phyloP scores from a whole-genome alignment of 2,888 invertebrate species.

The Steinernema carpocapsae region DNA sequence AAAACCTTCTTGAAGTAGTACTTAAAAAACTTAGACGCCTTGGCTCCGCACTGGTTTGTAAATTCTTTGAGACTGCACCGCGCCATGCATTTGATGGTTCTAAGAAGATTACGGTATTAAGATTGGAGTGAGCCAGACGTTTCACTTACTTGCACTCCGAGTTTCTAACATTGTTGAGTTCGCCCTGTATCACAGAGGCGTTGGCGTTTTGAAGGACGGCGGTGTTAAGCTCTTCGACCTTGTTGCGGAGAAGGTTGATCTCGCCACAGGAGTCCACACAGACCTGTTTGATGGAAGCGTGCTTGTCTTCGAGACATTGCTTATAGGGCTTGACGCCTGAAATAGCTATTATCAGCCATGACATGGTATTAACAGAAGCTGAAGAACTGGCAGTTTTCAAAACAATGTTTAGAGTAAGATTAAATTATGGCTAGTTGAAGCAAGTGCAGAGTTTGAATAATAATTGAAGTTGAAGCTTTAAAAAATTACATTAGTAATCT shows the following conservation, averaged over 20 bases:
- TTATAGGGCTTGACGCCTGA: slow-evolving; percentile 9
- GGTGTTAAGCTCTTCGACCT: background rate
- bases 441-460: background rate
- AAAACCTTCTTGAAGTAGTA: background rate
- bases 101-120: background rate
- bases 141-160: slow-evolving; percentile 21
- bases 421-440: background rate
- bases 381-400: too few relatives aligned
- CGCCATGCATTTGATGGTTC: slow-evolving; percentile 27
- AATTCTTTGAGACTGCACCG: slow-evolving; percentile 14
- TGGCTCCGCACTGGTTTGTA: background rate
- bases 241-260: slow-evolving; percentile 7
- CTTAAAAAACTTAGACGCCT: background rate
- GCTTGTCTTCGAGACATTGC: slow-evolving; percentile 11
- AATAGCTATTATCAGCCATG: background rate
- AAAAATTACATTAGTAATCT: background rate
- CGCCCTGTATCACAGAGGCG: background rate
- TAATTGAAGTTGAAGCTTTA: background rate
- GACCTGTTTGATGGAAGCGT: background rate
- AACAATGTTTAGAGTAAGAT: too few relatives aligned
- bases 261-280: slow-evolving; percentile 29
- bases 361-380: background rate
- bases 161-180: slow-evolving; percentile 18
- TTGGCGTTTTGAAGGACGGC: background rate
- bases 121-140: background rate